These are phyloP conservation scores for Chiloscyllium plagiosum DNA, from an alignment of 2,113 vertebrate genomes.

Conservation along the genomic window DNA sequence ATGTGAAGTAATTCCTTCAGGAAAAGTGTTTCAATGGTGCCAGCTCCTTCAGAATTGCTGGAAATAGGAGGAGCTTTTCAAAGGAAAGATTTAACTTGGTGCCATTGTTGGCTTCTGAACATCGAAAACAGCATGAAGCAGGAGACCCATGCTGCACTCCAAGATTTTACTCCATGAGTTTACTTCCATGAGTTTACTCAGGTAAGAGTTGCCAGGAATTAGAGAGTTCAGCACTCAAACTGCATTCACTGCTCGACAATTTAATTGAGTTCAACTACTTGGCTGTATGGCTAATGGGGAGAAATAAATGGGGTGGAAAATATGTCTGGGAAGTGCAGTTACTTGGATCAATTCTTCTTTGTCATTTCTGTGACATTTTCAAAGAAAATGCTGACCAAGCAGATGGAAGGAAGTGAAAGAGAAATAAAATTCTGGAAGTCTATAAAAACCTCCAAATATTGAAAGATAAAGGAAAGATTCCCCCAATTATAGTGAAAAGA, in stretches of 20 bases:
- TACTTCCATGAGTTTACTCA: neutral
- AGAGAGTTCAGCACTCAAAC: neutral
- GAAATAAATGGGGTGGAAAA: slow-evolving; percentile 2
- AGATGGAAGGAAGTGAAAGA: neutral
- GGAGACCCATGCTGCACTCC: neutral
- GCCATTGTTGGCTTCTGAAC: neutral
- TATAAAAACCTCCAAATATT: neutral
- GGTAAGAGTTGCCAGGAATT: neutral
- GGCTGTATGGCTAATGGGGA: neutral
- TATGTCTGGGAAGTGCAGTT: neutral
- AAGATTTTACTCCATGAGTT: no score
- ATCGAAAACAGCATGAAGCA: neutral
- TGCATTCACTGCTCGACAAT: neutral
- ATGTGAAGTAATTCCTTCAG: neutral
- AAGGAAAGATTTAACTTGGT: neutral
- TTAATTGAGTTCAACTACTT: slow-evolving; percentile 4
- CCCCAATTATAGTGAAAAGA: neutral
- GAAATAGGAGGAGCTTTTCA: neutral
- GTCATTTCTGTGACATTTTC: neutral
- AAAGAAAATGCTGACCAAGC: neutral
- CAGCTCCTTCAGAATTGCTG: neutral
- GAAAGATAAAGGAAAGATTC: neutral
- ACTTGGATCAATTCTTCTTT: neutral
- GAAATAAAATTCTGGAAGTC: neutral
- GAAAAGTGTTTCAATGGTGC: neutral